A percentile compares a stretch with the other conserved stretches of the same genome.
Evolutionary conservation across 2,888 invertebrate genomes (phyloP).

Genomic region (Eurois occulta): DNA sequence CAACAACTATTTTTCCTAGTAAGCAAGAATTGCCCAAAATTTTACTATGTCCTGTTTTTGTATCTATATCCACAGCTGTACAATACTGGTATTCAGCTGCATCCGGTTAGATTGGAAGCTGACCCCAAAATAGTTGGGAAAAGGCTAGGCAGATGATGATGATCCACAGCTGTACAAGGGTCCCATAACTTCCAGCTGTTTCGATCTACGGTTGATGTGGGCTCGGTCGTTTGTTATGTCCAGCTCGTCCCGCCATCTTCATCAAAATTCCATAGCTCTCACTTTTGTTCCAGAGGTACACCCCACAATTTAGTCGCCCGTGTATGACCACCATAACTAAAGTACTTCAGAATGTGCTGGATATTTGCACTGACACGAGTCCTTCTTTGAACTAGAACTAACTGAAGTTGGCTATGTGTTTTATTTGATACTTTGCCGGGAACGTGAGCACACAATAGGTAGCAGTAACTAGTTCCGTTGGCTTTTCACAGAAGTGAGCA

Average conservation of each 20-base stretch:
- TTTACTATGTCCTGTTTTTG: not conserved
- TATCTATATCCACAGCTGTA: no score
- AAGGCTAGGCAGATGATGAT: no score
- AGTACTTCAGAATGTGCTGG: conserved; percentile 40
- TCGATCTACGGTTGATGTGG: not conserved
- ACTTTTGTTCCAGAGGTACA: not conserved
- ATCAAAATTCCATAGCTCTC: not conserved
- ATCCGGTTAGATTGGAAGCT: no score
- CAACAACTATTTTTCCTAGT: not conserved
- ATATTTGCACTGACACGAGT: conserved; percentile 44
- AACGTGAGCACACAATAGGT: conserved; percentile 34
- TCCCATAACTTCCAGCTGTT: not conserved
- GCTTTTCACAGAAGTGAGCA: not conserved
- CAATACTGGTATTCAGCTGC: no score
- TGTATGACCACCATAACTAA: not conserved
- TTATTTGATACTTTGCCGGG: conserved; percentile 44
- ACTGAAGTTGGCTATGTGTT: conserved; percentile 32
- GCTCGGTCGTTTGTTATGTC: not conserved
- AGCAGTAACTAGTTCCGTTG: not conserved
- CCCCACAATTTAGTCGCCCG: conserved; percentile 20
- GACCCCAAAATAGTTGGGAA: no score
- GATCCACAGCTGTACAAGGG: no score
- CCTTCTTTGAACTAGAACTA: conserved; percentile 44
- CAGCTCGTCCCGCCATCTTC: not conserved
- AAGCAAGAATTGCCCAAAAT: not conserved